These are phyloP conservation scores for Arrhopalites spinosus DNA, from an alignment of 2,888 invertebrate species.

Conservation along the genomic window DNA sequence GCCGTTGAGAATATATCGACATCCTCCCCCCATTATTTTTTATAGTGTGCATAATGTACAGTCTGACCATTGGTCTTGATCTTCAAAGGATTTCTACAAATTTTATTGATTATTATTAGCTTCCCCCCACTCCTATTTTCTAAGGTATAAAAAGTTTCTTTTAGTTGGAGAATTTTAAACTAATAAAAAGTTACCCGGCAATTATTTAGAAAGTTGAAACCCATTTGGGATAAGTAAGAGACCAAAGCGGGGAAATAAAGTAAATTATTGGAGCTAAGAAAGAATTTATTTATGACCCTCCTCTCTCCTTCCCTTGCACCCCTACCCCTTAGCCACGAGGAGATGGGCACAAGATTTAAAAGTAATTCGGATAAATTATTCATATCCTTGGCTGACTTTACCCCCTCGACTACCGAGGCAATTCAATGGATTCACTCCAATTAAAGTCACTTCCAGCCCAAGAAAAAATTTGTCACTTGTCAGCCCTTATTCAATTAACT, in stretches of 20 bases:
- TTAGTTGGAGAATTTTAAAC: too few species aligned
- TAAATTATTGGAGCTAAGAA: too few species aligned
- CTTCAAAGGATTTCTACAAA: background rate
- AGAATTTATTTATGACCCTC: conserved; percentile 6
- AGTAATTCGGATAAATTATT: conserved; percentile 26
- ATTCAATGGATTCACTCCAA: background rate
- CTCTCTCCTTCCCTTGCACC: background rate
- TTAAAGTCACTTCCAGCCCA: background rate
- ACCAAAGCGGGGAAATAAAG: too few species aligned
- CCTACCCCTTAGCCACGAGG: background rate
- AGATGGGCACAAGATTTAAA: background rate
- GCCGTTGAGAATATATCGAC: background rate
- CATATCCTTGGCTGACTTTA: background rate
- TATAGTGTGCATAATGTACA: background rate
- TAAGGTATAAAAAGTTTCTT: too few species aligned
- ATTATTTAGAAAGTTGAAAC: too few species aligned
- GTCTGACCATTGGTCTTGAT: background rate
- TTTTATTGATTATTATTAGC: conserved; percentile 1
- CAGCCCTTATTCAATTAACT: conserved; percentile 19
- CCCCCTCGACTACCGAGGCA: too few species aligned
- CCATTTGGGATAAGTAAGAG: too few species aligned
- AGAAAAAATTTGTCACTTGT: conserved; percentile 30
- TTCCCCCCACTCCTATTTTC: too few species aligned
- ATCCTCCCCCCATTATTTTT: background rate
- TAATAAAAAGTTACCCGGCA: too few species aligned